Evolutionary conservation across 2,888 invertebrate genomes (phyloP).

Genomic region (Plagodis pulveraria): DNA sequence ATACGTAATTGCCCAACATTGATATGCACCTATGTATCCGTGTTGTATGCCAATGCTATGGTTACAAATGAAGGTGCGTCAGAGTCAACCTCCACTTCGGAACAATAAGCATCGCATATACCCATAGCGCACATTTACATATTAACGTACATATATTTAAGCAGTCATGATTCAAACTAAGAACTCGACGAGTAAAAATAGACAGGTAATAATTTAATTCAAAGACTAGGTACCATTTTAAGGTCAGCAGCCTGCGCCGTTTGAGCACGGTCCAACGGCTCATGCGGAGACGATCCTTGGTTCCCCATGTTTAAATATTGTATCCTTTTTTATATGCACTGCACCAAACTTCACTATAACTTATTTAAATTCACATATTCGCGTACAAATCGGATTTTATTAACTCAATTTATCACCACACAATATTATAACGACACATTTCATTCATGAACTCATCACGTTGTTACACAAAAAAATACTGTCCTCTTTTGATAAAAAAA

Average conservation of each 20-base stretch:
- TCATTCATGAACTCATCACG: constrained; percentile 59
- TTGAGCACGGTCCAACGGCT: constrained; percentile 90
- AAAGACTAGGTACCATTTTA: constrained; percentile 68
- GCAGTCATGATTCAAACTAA: constrained; percentile 46
- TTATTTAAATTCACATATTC: constrained; percentile 23
- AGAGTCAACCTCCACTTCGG: constrained; percentile 20
- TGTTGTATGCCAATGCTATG: constrained; percentile 7
- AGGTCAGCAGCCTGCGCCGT: constrained; percentile 76
- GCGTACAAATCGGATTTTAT: constrained; percentile 31
- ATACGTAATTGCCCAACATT: constrained; percentile 16
- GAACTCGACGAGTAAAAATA: constrained; percentile 39
- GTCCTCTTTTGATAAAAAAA: constrained; percentile 68
- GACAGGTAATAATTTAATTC: constrained; percentile 21
- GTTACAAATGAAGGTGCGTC: constrained; percentile 25
- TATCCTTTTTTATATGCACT: constrained; percentile 42
- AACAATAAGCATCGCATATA: constrained; percentile 23
- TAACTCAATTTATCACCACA: not conserved
- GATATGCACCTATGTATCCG: constrained; percentile 14
- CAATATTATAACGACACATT: constrained; percentile 54
- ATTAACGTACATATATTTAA: constrained; percentile 23
- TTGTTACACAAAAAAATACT: constrained; percentile 60
- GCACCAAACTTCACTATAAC: constrained; percentile 50
- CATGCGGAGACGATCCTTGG: constrained; percentile 92
- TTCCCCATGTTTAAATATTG: constrained; percentile 87
- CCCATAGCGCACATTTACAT: constrained; percentile 24